Conservation (phyloP, 35 echinoderm and acorn worm genomes). For the Acanthaster planci region DNA sequence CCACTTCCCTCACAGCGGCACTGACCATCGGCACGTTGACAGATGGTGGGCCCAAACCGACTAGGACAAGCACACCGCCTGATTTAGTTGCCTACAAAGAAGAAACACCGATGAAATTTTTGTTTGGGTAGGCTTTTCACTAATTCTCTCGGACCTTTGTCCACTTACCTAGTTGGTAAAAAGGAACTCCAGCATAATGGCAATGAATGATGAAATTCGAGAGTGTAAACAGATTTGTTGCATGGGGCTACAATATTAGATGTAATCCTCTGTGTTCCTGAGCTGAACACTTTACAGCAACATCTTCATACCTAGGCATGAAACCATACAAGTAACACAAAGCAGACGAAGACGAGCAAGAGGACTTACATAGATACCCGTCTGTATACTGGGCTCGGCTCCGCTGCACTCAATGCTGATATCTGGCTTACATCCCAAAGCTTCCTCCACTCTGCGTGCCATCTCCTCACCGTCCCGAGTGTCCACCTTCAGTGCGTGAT, state of each 20-base stretch:
- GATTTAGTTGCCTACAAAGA: slow-evolving; percentile 58
- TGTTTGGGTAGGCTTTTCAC: too few species aligned
- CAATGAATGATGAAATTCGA: too few species aligned
- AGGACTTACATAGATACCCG: slow-evolving; percentile 89
- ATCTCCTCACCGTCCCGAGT: slow-evolving; percentile 80
- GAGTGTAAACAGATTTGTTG: too few species aligned
- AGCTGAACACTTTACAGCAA: too few species aligned
- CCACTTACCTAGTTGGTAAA: too few species aligned
- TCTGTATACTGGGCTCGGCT: slow-evolving; percentile 84
- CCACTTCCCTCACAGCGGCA: slow-evolving; percentile 65
- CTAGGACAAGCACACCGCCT: slow-evolving; percentile 64
- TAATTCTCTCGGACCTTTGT: too few species aligned
- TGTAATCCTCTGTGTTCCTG: too few species aligned
- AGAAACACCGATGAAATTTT: not conserved
- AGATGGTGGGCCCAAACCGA: slow-evolving; percentile 53
- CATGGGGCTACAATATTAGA: too few species aligned
- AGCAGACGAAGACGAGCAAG: too few species aligned
- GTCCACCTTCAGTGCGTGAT: slow-evolving; percentile 72
- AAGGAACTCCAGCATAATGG: too few species aligned
- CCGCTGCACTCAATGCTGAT: slow-evolving; percentile 97
- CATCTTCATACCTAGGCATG: too few species aligned
- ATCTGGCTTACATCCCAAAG: slow-evolving; percentile 67
- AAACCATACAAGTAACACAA: too few species aligned
- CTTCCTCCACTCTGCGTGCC: slow-evolving; percentile 69
- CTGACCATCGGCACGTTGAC: slow-evolving; percentile 54